Base-by-base conservation (phyloP, 2,888 invertebrate genomes). In the Lucinisca nassula region DNA sequence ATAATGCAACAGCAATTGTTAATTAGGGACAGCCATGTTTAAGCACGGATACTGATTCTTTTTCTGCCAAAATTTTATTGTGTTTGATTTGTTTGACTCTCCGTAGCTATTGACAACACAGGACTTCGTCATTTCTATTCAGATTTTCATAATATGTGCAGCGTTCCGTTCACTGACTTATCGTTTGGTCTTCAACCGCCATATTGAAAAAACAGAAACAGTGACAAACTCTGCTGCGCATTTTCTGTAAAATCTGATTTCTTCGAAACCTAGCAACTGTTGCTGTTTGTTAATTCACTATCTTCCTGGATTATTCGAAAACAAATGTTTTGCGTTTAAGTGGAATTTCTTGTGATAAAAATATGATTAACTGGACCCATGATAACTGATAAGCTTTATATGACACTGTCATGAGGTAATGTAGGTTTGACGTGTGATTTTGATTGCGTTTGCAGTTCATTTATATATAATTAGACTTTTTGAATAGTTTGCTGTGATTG, bases 401-500 rank as follows among this genome's bases (percentile, higher is more conserved):
- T 58, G 58, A 8, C 8, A 24, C 27, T 27, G 58, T 24, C 24
- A 4, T 35, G 30, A 84, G 84, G 84, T 84, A 84, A 79, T 1
- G 84, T 84, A 79, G 74, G 55, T 37, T 84, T 84, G 84, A 67
- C 40, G 84, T 83, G 83, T 38, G 27, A 40, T 73, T 83, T 84
- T 40, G 61, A 58, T 81, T 81, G 73, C 81, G 74, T 81, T 81
- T 84, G 74, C 40, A 75, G 37, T 58, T 70, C 32, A 27, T 70
- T 82, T 37, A 67, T 72, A 55, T 58, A 27, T 58, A 58, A 58
- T 58, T 58, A 58, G 58, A 58, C 4, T n/a, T 58, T n/a, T 58
- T 24, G 21, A 58, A 58, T 51, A 58, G 58, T 58, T 2, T 58
- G 58, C 58, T 27, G 58, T 58, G 58, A 58, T 2, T 58, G 58